Evolutionary conservation across 2,797 vertebrate genomes (phyloP).

Genomic region (Podarcis siculus): DNA sequence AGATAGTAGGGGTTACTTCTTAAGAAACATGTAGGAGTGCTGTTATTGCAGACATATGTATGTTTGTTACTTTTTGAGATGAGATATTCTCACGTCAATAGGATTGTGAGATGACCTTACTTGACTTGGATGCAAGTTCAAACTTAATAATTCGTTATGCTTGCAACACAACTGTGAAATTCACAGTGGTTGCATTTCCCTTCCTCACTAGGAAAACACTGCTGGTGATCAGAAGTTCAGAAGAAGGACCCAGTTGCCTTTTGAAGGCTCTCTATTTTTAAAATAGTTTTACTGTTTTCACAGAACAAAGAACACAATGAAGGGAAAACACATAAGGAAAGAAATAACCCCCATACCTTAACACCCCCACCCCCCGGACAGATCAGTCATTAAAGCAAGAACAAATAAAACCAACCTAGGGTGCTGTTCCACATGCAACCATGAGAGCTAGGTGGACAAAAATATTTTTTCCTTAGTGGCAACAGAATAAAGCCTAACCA

Average conservation of each 20-base stretch:
- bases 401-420: too few species aligned
- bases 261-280: not conserved
- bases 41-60: not conserved
- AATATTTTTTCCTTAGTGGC: too few species aligned
- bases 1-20: not conserved
- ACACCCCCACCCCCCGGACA: too few species aligned
- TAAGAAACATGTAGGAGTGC: not conserved
- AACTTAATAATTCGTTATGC: not conserved
- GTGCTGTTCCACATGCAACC: too few species aligned
- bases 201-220: too few species aligned
- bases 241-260: not conserved
- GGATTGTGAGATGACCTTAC: not conserved
- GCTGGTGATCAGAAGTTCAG: not conserved
- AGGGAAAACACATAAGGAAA: too few species aligned
- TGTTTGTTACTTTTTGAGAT: not conserved
- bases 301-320: too few species aligned
- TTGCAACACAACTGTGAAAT: not conserved
- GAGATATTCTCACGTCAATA: not conserved
- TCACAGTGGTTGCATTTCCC: not conserved
- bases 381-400: too few species aligned
- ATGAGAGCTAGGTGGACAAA: too few species aligned
- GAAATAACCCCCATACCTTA: too few species aligned
- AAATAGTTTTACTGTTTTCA: too few species aligned
- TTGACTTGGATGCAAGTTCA: not conserved
- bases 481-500: too few species aligned